Percentiles rank a stretch among this genome's conserved stretches.
Evolutionary conservation across 92 coral and sea anemone genomes (phyloP).

Genomic region (Diadumene lineata): DNA sequence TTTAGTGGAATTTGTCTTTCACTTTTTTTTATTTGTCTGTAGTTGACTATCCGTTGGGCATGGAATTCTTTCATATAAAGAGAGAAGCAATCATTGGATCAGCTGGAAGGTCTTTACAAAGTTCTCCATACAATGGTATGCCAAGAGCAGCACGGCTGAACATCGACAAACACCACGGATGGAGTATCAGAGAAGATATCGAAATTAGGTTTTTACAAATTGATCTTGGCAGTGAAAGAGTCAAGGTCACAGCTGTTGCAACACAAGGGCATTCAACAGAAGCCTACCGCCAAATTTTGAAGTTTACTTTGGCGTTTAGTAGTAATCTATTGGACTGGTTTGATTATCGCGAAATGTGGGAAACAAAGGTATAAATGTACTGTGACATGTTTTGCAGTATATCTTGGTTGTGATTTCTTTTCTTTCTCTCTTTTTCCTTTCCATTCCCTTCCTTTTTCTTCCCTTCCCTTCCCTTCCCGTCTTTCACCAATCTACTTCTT

Average conservation of each 20-base stretch:
- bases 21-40: background rate
- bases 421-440: background rate
- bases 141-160: conserved; percentile 25
- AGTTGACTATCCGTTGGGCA: conserved; percentile 38
- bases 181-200: background rate
- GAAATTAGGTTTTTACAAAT: conserved; percentile 36
- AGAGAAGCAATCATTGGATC: conserved; percentile 30
- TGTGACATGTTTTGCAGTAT: background rate
- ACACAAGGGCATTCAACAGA: conserved; percentile 32
- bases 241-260: conserved; percentile 51
- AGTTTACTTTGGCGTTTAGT: conserved; percentile 52
- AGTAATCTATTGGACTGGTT: conserved; percentile 47
- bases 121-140: background rate
- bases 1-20: too few species aligned
- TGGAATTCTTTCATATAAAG: conserved; percentile 53
- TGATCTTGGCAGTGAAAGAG: conserved; percentile 37
- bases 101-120: background rate
- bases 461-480: background rate
- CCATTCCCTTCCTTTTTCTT: background rate
- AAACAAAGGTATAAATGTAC: conserved; percentile 38
- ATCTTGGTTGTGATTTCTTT: too few species aligned
- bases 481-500: background rate
- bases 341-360: conserved; percentile 47
- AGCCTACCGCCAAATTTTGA: background rate
- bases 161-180: conserved; percentile 5